phyloP scores from a whole-genome alignment of 2,888 invertebrate species.

The Branchellion lobata region DNA sequence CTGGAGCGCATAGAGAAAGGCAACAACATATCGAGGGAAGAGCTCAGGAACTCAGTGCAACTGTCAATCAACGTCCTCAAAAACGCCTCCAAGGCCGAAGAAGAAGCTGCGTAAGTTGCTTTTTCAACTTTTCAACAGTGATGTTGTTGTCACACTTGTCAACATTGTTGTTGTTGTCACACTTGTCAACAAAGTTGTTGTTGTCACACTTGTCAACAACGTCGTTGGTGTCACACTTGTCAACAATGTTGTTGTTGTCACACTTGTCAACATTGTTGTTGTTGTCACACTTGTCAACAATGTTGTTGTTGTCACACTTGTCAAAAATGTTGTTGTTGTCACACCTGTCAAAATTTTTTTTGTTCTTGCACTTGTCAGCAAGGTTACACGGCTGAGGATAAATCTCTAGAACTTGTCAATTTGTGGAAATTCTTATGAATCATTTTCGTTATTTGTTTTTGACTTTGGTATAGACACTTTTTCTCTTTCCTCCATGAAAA shows the following conservation, averaged over 20 bases:
- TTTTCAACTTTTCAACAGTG: neutral
- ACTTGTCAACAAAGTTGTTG: constrained; percentile 29
- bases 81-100: constrained; percentile 8
- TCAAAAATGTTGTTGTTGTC: no score
- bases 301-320: no score
- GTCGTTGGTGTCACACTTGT: constrained; percentile 28
- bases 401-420: no score
- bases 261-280: no score
- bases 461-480: no score
- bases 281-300: no score
- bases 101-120: constrained; percentile 9
- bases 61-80: constrained; percentile 31
- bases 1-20: constrained; percentile 36
- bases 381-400: no score
- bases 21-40: constrained; percentile 40
- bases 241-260: constrained; percentile 5
- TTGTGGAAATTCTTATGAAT: no score
- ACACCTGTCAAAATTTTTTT: no score
- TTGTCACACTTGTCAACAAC: constrained; percentile 31
- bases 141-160: neutral
- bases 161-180: constrained; percentile 32
- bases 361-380: no score
- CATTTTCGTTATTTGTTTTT: no score
- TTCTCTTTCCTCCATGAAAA: no score
- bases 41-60: constrained; percentile 17